Evolutionary conservation across 2,113 vertebrate species (phyloP), one percentile per base, ranked within the genome.

Genomic region (Acrocephalus kingi): DNA sequence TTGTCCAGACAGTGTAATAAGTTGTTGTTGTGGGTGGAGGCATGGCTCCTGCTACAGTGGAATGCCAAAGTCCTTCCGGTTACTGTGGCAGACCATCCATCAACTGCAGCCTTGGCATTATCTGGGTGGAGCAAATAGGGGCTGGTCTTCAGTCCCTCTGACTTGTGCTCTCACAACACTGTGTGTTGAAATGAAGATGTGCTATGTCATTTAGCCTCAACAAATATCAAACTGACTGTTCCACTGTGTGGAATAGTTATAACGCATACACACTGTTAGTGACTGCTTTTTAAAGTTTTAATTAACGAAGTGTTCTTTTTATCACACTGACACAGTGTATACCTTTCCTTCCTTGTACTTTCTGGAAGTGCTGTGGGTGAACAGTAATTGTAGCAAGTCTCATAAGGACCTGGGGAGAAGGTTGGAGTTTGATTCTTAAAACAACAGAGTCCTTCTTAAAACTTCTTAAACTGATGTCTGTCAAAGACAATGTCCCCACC

Each of bases 231-330:
- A 31, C 51, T 12, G 52, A 27, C 77, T 91, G 43, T 85, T 93
- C 11, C 12, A 33, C 4, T 49, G 17, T 31, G 16, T 89, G 55
- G 74, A 82, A 27, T 75, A 83, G 27, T 94, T 95, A 63, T 49
- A 93, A 74, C 48, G 25, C 20, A 13, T 75, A 41, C 27, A 15
- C 4, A 4, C 19, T 21, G 30, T 84, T 87, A 75, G 35, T 76
- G 87, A 59, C 43, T 95, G 37, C 62, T 77, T 91, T 92, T 52
- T 11, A 6, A 85, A 93, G 49, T 68, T 93, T 94, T 91, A 90
- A 74, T 92, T 90, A 64, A 88, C 66, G 77, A 92, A 43, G 46
- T n/a, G 3, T 66, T 82, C 28, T 78, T 61, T 93, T 30, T 13
- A 5, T 90, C 84, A 79, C 71, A 14, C 56, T 85, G 66, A 71